phyloP scores from a whole-genome alignment of 2,888 invertebrate genomes.

The Melanotus villosus region DNA sequence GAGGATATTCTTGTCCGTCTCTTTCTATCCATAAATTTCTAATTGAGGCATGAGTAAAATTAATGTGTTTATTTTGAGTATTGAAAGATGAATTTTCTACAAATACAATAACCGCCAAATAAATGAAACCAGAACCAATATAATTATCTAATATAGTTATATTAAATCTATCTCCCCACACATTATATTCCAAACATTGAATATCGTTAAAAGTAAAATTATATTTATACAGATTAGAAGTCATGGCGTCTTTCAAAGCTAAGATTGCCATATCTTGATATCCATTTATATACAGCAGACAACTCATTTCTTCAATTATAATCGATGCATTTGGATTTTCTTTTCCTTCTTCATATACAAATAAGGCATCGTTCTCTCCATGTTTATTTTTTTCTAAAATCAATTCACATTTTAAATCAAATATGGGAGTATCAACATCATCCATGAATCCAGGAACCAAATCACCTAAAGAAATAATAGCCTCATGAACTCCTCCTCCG shows the following conservation, averaged over 20 bases:
- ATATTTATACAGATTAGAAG: too few species aligned
- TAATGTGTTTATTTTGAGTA: constrained; percentile 9
- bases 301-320: constrained; percentile 5
- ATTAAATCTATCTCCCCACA: constrained; percentile 5
- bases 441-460: constrained; percentile 1
- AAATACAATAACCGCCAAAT: background rate
- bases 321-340: constrained; percentile 1
- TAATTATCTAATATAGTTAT: constrained; percentile 3
- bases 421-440: constrained; percentile 3
- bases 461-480: constrained; percentile 5
- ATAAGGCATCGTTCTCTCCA: background rate
- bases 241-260: too few species aligned
- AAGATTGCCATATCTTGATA: constrained; percentile 4
- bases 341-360: constrained; percentile 3
- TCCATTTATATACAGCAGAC: background rate
- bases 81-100: background rate
- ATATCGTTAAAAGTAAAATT: constrained; percentile 7
- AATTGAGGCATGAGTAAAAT: constrained; percentile 7
- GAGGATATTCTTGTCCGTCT: constrained; percentile 9
- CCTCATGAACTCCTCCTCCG: background rate
- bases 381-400: constrained; percentile 1
- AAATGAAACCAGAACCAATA: constrained; percentile 4
- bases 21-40: constrained; percentile 10
- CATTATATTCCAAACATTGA: constrained; percentile 5
- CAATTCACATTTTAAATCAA: constrained; percentile 7